Evolutionary conservation across 2,888 invertebrate genomes (phyloP).

Genomic region (Rhopalosiphum nymphaeae): DNA sequence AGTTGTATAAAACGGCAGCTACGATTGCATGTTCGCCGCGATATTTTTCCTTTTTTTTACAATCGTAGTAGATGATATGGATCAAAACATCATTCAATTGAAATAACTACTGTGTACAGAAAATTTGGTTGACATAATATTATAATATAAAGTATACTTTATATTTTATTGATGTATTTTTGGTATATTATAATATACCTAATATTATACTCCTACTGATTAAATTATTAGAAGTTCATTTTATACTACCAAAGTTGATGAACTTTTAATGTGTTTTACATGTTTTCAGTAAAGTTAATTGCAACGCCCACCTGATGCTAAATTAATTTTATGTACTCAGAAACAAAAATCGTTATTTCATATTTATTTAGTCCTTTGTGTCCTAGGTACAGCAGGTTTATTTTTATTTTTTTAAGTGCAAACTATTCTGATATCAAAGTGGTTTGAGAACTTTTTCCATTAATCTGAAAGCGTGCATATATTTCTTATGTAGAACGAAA

Average conservation of each 20-base stretch:
- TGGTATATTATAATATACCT: not conserved
- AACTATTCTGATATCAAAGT: slow-evolving; percentile 11
- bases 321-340: slow-evolving; percentile 21
- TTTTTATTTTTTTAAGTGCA: slow-evolving; percentile 17
- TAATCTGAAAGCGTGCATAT: not conserved
- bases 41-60: not conserved
- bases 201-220: not conserved
- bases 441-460: slow-evolving; percentile 14
- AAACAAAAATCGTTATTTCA: slow-evolving; percentile 44
- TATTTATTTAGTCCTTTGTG: not conserved
- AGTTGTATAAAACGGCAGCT: not conserved
- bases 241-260: not conserved
- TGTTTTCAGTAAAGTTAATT: slow-evolving; percentile 27
- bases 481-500: not conserved
- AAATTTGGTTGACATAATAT: not conserved
- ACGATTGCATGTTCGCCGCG: not conserved
- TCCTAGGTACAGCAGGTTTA: not conserved
- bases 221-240: slow-evolving; percentile 20
- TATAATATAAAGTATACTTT: not conserved
- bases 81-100: not conserved
- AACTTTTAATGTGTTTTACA: slow-evolving; percentile 48
- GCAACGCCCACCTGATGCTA: slow-evolving; percentile 11
- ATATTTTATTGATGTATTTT: not conserved
- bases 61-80: not conserved
- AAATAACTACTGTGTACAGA: not conserved